Percentiles rank a stretch among this genome's conserved stretches.
phyloP scores from a whole-genome alignment of 2,888 invertebrate species.

The Uropetala carovei region DNA sequence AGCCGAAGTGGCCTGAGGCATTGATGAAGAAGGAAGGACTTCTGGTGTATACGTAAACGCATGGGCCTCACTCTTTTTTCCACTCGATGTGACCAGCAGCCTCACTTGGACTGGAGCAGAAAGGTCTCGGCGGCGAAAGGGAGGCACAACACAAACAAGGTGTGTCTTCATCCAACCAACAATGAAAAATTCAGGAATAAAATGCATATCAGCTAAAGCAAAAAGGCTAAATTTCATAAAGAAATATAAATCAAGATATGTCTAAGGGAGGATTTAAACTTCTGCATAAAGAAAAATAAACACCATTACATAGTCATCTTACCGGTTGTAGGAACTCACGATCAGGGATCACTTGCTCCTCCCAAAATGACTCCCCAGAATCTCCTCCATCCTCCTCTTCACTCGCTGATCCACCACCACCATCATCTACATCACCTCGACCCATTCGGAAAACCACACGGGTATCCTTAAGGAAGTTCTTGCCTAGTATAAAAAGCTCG shows the following conservation, averaged over 20 bases:
- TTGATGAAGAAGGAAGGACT: conserved; percentile 33
- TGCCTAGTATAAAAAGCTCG: conserved; percentile 92
- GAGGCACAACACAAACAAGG: conserved; percentile 90
- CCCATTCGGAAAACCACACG: conserved; percentile 85
- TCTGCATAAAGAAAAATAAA: background rate
- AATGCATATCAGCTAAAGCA: too few species aligned
- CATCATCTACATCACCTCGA: conserved; percentile 72
- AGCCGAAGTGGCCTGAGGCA: conserved; percentile 68
- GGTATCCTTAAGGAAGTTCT: conserved; percentile 94
- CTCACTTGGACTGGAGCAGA: conserved; percentile 85
- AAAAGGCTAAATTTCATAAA: background rate
- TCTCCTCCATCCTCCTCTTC: conserved; percentile 74
- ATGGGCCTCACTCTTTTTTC: conserved; percentile 91
- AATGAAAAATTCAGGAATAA: conserved; percentile 29
- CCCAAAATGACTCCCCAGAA: conserved; percentile 79
- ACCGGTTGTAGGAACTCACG: conserved; percentile 94
- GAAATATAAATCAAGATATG: background rate
- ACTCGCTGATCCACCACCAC: conserved; percentile 71
- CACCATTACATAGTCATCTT: conserved; percentile 66
- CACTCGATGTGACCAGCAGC: conserved; percentile 89
- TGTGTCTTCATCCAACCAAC: conserved; percentile 82
- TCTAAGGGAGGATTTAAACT: background rate
- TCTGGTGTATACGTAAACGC: conserved; percentile 87
- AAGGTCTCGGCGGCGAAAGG: conserved; percentile 83
- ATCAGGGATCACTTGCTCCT: conserved; percentile 88